Evolutionary conservation across 37 sponge, comb jelly and placozoan species (phyloP).

Genomic region (Ephydatia muelleri): DNA sequence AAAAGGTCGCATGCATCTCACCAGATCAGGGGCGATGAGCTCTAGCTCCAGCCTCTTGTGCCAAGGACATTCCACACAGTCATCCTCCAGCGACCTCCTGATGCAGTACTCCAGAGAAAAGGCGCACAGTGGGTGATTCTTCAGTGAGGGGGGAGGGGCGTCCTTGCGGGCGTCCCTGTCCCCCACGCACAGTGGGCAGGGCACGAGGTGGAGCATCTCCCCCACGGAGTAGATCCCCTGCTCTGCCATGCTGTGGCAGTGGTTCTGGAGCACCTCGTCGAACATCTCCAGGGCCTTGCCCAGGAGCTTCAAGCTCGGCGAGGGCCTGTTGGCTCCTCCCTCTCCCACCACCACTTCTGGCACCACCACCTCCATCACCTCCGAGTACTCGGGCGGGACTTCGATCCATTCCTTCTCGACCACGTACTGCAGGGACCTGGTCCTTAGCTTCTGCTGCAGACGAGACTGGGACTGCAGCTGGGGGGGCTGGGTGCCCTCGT

Average conservation of each 20-base stretch:
- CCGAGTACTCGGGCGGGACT: conserved; percentile 25
- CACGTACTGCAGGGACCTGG: neutral
- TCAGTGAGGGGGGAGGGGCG: neutral
- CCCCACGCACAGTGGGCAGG: conserved; percentile 60
- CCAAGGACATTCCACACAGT: conserved; percentile 41
- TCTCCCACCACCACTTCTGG: conserved; percentile 22
- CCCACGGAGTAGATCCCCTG: conserved; percentile 46
- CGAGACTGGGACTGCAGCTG: neutral
- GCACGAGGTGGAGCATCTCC: conserved; percentile 49
- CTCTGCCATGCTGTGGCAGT: conserved; percentile 50
- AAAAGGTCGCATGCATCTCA: conserved; percentile 18
- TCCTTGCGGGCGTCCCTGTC: conserved; percentile 25
- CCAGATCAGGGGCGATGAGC: conserved; percentile 57
- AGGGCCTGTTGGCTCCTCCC: neutral
- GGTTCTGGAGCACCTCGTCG: conserved; percentile 68
- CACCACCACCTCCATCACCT: conserved; percentile 58
- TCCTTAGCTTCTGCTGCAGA: neutral
- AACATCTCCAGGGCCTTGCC: conserved; percentile 40
- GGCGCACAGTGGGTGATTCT: conserved; percentile 5
- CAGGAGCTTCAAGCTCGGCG: conserved; percentile 33
- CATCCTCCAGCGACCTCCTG: conserved; percentile 16
- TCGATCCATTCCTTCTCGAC: conserved; percentile 8
- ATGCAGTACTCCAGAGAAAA: conserved; percentile 52
- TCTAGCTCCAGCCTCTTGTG: conserved; percentile 38
- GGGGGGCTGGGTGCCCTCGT: neutral